Evolutionary conservation across 2,888 invertebrate species (phyloP).

Genomic region (Bombyx huttoni): DNA sequence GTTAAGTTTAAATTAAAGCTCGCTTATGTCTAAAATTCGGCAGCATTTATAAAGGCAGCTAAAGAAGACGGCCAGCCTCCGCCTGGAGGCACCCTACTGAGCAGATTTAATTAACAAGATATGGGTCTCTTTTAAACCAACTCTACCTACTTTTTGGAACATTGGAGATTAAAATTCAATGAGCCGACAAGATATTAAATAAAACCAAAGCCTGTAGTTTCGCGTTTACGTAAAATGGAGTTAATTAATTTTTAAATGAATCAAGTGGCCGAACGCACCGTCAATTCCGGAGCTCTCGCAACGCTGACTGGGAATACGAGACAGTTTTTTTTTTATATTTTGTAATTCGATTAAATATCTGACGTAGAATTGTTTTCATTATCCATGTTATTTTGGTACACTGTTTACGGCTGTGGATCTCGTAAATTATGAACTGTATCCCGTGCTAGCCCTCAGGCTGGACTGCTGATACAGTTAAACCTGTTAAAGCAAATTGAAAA

Average conservation of each 20-base stretch:
- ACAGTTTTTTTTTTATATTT: conserved; percentile 31
- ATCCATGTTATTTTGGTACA: conserved; percentile 55
- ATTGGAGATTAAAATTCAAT: conserved; percentile 64
- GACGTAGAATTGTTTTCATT: conserved; percentile 64
- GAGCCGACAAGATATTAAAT: conserved; percentile 49
- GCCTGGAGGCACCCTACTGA: conserved; percentile 56
- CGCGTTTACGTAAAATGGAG: conserved; percentile 17
- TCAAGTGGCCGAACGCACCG: conserved; percentile 14
- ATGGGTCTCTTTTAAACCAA: conserved; percentile 65
- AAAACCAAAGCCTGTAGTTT: conserved; percentile 36
- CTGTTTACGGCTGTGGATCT: conserved; percentile 57
- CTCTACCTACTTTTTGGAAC: conserved; percentile 61
- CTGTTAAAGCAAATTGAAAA: conserved; percentile 67
- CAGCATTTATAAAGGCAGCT: conserved; percentile 46
- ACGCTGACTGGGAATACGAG: conserved; percentile 26
- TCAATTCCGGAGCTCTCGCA: conserved; percentile 21
- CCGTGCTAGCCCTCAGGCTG: conserved; percentile 51
- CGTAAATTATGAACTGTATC: conserved; percentile 64
- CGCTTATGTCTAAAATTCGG: conserved; percentile 61
- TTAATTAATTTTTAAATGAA: conserved; percentile 25
- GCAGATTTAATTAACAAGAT: conserved; percentile 72
- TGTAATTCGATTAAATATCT: conserved; percentile 51
- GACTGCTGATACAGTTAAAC: conserved; percentile 23
- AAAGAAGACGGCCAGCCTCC: conserved; percentile 40
- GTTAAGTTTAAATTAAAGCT: conserved; percentile 63